These are phyloP conservation scores for Rallus limicola DNA, from an alignment of 2,113 vertebrate genomes.

Conservation along the genomic window DNA sequence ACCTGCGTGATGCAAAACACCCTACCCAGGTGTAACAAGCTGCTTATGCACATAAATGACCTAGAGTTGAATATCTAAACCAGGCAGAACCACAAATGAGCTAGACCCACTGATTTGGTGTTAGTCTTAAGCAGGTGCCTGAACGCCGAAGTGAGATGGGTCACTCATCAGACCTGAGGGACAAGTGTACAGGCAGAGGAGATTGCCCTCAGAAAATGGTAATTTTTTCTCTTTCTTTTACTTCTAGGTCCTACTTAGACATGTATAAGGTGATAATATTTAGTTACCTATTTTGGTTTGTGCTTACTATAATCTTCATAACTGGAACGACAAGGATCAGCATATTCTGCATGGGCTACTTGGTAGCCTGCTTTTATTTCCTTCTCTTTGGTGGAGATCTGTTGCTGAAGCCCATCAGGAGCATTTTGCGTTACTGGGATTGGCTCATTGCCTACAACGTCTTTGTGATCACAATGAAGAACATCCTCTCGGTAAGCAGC, in stretches of 20 bases:
- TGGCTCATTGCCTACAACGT: slow-evolving; percentile 98
- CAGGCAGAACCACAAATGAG: rapidly evolving
- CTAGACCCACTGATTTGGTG: background rate
- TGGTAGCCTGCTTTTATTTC: slow-evolving; percentile 99
- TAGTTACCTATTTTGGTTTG: slow-evolving; percentile 99
- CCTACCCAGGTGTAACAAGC: background rate
- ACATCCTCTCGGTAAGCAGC: slow-evolving; percentile 89
- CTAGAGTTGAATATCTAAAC: background rate
- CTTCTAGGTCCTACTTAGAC: slow-evolving; percentile 93
- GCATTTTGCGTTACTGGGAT: slow-evolving; percentile 96
- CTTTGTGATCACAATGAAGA: slow-evolving; percentile 99
- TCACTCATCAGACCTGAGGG: background rate
- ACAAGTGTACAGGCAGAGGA: background rate
- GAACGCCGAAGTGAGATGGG: background rate
- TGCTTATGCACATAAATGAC: background rate
- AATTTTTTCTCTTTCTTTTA: background rate
- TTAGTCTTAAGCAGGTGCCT: background rate
- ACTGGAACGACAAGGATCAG: slow-evolving; percentile 97
- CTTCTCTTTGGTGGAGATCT: slow-evolving; percentile 95
- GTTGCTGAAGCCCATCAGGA: slow-evolving; percentile 93
- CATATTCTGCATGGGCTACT: slow-evolving; percentile 98
- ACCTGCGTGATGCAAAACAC: background rate
- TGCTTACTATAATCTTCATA: slow-evolving; percentile 98
- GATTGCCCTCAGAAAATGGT: background rate
- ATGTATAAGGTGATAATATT: slow-evolving; percentile 98